Percentiles rank a stretch among this genome's conserved stretches.
phyloP scores from a whole-genome alignment of 2,888 invertebrate species.

The Cheilosia vulpina region DNA sequence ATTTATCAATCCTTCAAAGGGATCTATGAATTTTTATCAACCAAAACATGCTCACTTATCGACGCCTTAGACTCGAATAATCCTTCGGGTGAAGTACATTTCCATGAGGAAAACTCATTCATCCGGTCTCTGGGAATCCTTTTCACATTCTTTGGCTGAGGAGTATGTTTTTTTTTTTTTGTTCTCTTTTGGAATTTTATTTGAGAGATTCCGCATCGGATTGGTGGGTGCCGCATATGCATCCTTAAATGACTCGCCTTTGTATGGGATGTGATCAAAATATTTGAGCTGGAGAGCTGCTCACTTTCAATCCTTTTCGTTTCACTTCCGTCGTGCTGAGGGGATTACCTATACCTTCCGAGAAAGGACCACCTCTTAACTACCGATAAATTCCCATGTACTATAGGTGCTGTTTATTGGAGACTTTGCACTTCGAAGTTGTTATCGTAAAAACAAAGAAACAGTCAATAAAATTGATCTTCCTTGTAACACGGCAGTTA shows the following conservation, averaged over 20 bases:
- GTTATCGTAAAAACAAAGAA: background rate
- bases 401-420: background rate
- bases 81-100: slow-evolving; percentile 48
- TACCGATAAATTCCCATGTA: background rate
- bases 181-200: slow-evolving; percentile 1
- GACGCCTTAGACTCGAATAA: slow-evolving; percentile 43
- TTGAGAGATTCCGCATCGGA: slow-evolving; percentile 27
- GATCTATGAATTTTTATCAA: slow-evolving; percentile 9
- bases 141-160: slow-evolving; percentile 8
- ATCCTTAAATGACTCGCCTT: slow-evolving; percentile 39
- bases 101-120: slow-evolving; percentile 39
- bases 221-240: slow-evolving; percentile 25
- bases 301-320: background rate
- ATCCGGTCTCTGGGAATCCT: slow-evolving; percentile 43
- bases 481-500: slow-evolving; percentile 32
- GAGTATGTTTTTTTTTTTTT: too few species aligned
- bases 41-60: slow-evolving; percentile 29
- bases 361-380: background rate
- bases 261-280: slow-evolving; percentile 45
- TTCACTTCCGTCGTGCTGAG: background rate
- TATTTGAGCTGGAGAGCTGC: slow-evolving; percentile 15
- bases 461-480: slow-evolving; percentile 57
- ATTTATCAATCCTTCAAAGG: slow-evolving; percentile 27
- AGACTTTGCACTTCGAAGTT: background rate
- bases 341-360: background rate